Evolutionary conservation across 2,888 invertebrate genomes (phyloP).

Genomic region (Saturnia japonica): DNA sequence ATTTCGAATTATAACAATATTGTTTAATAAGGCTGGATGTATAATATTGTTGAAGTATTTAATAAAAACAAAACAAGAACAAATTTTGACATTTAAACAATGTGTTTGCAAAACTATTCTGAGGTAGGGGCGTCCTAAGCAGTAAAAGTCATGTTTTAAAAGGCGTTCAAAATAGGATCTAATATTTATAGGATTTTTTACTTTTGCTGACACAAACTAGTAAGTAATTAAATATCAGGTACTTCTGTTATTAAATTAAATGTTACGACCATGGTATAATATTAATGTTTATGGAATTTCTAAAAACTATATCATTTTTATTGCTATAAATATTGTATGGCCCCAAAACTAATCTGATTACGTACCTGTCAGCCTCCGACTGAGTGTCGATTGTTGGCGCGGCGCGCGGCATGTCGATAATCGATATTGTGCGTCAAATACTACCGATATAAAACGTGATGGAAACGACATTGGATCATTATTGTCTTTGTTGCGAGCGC

Average conservation of each 20-base stretch:
- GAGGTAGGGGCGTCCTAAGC: background rate
- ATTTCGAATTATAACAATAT: no score
- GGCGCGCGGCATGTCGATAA: conserved; percentile 54
- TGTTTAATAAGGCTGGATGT: no score
- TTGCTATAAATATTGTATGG: conserved; percentile 7
- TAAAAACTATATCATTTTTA: background rate
- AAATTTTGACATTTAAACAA: background rate
- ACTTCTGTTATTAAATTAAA: background rate
- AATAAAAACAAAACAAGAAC: background rate
- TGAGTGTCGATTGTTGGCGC: conserved; percentile 57
- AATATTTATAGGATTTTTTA: background rate
- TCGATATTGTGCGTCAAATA: conserved; percentile 57
- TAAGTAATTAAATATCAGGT: background rate
- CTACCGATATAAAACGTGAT: conserved; percentile 67
- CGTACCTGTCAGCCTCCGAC: conserved; percentile 32
- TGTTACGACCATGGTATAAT: background rate
- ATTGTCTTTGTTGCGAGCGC: conserved; percentile 66
- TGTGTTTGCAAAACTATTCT: background rate
- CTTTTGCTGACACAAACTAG: background rate
- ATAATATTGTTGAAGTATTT: no score
- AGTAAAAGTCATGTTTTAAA: background rate
- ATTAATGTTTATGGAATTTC: background rate
- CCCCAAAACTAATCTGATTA: background rate
- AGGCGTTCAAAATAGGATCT: background rate
- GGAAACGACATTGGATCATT: conserved; percentile 62